Conservation (phyloP, 2,888 invertebrate species). For the Melieria picta region DNA sequence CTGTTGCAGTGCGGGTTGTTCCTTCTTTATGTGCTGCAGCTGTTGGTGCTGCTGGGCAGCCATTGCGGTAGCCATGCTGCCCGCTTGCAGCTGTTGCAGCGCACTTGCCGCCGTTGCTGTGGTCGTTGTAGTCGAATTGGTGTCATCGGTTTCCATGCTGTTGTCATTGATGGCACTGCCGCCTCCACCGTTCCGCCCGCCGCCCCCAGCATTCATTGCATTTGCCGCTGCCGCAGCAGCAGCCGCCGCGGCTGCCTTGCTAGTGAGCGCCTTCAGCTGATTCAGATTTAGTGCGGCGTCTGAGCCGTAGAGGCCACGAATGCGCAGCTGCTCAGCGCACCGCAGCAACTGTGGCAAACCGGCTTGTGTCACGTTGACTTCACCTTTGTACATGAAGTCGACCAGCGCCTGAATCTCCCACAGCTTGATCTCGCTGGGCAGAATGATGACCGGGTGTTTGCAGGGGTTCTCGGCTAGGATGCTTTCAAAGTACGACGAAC, state of each 20-base stretch:
- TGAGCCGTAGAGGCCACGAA: constrained; percentile 72
- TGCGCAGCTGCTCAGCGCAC: constrained; percentile 85
- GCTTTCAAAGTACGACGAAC: constrained; percentile 85
- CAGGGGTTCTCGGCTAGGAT: constrained; percentile 84
- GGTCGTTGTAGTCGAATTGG: constrained; percentile 54
- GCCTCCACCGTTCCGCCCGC: background rate
- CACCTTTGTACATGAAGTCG: constrained; percentile 91
- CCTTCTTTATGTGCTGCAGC: constrained; percentile 44
- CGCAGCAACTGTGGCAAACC: constrained; percentile 83
- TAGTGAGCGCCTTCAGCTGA: constrained; percentile 56
- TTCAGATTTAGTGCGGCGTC: constrained; percentile 64
- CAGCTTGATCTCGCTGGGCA: constrained; percentile 85
- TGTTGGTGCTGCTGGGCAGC: constrained; percentile 62
- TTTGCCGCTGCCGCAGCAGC: constrained; percentile 24
- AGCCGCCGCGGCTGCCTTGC: constrained; percentile 38
- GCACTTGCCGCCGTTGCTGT: constrained; percentile 48
- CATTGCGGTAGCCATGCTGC: constrained; percentile 43
- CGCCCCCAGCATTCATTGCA: constrained; percentile 17
- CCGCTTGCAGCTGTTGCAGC: constrained; percentile 26
- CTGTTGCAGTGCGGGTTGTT: constrained; percentile 31
- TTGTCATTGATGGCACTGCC: constrained; percentile 41
- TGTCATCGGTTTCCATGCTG: constrained; percentile 54
- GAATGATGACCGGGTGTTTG: constrained; percentile 82
- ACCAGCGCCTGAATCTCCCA: constrained; percentile 88
- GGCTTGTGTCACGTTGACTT: constrained; percentile 87